These are phyloP conservation scores for Acridotheres tristis DNA, from an alignment of 2,797 vertebrate species.

Conservation along the genomic window DNA sequence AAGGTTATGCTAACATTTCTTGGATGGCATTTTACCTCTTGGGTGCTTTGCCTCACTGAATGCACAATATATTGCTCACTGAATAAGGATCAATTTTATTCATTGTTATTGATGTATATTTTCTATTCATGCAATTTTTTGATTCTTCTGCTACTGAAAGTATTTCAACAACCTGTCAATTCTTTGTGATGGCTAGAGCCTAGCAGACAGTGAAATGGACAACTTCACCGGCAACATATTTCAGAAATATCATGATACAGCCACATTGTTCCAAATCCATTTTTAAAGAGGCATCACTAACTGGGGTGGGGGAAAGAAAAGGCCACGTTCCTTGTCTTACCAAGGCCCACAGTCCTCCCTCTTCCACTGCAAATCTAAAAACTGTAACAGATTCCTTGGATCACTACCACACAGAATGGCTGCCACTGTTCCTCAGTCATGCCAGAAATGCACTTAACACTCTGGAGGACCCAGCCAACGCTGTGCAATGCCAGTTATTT, in stretches of 20 bases:
- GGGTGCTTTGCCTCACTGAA: neutral
- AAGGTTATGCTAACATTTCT: neutral
- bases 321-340: neutral
- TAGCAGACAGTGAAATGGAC: neutral
- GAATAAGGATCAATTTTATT: neutral
- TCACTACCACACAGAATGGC: neutral
- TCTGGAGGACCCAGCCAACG: neutral
- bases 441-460: neutral
- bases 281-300: neutral
- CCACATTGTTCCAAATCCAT: neutral
- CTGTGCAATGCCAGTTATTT: neutral
- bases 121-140: neutral
- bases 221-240: neutral
- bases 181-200: neutral
- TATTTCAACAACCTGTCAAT: neutral
- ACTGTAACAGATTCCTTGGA: neutral
- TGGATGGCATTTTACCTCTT: neutral
- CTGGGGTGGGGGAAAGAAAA: too few species aligned
- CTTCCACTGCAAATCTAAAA: neutral
- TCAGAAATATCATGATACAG: neutral
- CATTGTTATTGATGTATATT: neutral
- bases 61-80: neutral
- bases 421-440: neutral
- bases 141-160: neutral
- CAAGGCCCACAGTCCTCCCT: neutral